phyloP scores from a whole-genome alignment of 2,797 vertebrate species.

The Muscicapa comitata region DNA sequence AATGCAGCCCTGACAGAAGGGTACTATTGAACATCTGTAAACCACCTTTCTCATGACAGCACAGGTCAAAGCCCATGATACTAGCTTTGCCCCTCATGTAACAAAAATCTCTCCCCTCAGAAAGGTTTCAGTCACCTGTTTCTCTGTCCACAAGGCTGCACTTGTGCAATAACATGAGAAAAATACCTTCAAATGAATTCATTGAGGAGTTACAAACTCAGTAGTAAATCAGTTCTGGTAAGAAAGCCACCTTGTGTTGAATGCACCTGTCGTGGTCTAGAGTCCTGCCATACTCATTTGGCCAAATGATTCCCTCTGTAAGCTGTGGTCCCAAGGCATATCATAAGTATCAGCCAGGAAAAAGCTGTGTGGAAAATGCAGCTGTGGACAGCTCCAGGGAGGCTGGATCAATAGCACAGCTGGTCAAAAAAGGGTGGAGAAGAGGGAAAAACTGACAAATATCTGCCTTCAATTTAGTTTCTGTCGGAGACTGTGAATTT shows the following conservation, averaged over 20 bases:
- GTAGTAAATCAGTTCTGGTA: background rate
- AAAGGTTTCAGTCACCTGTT: background rate
- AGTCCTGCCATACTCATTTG: background rate
- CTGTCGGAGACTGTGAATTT: background rate
- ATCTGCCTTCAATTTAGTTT: background rate
- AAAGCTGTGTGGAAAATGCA: background rate
- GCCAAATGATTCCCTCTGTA: background rate
- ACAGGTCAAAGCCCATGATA: background rate
- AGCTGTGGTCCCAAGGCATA: background rate
- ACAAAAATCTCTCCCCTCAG: background rate
- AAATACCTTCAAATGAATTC: background rate
- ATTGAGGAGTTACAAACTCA: background rate
- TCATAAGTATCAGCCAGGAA: background rate
- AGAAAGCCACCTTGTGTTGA: constrained; percentile 7
- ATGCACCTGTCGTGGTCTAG: background rate
- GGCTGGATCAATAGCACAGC: background rate
- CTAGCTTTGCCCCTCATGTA: background rate
- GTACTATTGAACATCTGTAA: background rate
- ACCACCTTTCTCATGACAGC: background rate
- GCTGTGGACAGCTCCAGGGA: background rate
- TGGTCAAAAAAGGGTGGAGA: background rate
- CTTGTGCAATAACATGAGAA: background rate
- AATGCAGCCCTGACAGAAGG: background rate
- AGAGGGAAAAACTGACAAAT: background rate
- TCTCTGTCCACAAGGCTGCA: background rate